phyloP scores from a whole-genome alignment of 1,140 invertebrate genomes.

The Drosophila littoralis region DNA sequence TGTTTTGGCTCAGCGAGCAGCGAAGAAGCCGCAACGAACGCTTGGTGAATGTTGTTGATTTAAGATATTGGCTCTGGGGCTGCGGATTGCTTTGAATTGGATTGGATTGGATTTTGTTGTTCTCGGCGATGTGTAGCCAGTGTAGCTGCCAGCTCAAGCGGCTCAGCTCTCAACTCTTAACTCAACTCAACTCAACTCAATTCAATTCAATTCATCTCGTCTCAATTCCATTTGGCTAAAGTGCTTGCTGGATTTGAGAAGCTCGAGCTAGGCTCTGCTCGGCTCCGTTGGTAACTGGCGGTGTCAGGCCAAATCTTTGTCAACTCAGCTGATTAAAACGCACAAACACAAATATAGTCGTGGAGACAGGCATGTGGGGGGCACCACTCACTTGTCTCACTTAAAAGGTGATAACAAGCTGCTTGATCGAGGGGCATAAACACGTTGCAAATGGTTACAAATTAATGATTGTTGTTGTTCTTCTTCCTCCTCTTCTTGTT shows the following conservation, averaged over 20 bases:
- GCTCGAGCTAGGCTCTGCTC: too few species aligned
- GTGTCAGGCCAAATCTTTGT: constrained; percentile 80
- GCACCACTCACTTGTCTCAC: constrained; percentile 76
- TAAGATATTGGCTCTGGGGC: constrained; percentile 49
- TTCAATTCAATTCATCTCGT: constrained; percentile 12
- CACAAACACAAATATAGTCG: constrained; percentile 2
- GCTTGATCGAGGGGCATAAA: constrained; percentile 58
- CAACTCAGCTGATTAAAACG: constrained; percentile 68
- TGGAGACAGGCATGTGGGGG: constrained; percentile 35
- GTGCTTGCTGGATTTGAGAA: constrained; percentile 26
- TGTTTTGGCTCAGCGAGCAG: constrained; percentile 47
- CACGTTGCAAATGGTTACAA: constrained; percentile 33
- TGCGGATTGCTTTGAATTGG: constrained; percentile 30
- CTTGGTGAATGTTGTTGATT: constrained; percentile 73
- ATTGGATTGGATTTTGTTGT: constrained; percentile 16
- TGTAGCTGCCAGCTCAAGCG: constrained; percentile 49
- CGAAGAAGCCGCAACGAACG: constrained; percentile 25
- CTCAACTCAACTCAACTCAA: constrained; percentile 40
- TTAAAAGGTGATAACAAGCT: constrained; percentile 82
- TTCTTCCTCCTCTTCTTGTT: too few species aligned
- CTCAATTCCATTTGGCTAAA: constrained; percentile 28
- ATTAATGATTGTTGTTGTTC: constrained; percentile 45
- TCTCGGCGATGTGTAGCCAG: constrained; percentile 56
- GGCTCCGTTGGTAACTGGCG: constrained; percentile 66
- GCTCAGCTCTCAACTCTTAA: constrained; percentile 39